phyloP scores from a whole-genome alignment of 2,797 vertebrate species.

The Sylvia borin region DNA sequence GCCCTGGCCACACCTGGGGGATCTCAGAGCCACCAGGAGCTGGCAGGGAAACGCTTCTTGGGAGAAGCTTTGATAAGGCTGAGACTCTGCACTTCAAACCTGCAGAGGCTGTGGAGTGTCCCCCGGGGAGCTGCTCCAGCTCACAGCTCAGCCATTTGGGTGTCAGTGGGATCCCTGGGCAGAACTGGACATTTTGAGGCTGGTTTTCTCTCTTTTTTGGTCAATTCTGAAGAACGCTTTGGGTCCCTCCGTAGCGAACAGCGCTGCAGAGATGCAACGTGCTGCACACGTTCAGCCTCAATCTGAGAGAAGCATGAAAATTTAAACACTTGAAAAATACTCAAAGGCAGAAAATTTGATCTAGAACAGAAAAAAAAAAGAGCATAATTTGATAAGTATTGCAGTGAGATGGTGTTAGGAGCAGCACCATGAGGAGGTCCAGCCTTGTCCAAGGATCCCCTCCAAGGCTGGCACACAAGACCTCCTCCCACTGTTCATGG shows the following conservation, averaged over 20 bases:
- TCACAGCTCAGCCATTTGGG: neutral
- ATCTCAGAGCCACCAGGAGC: slow-evolving; percentile 13
- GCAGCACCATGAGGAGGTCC: neutral
- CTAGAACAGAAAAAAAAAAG: neutral
- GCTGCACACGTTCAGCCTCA: neutral
- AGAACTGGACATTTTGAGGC: neutral
- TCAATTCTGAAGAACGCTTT: neutral
- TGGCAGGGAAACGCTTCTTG: slow-evolving; percentile 24
- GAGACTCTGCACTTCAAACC: slow-evolving; percentile 57
- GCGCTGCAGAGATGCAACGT: neutral
- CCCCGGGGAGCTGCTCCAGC: neutral
- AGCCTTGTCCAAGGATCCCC: neutral
- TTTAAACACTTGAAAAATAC: neutral
- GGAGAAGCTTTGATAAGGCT: slow-evolving; percentile 20
- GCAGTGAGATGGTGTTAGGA: neutral
- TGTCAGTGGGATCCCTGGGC: neutral
- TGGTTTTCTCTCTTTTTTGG: neutral
- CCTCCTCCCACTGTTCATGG: rapidly evolving
- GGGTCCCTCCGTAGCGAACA: neutral
- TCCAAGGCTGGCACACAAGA: neutral
- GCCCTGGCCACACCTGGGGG: rapidly evolving
- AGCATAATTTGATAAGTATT: neutral
- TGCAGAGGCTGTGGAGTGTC: slow-evolving; percentile 20
- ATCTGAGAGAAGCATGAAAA: neutral
- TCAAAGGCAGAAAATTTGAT: neutral